Conservation (phyloP, 2,797 vertebrate genomes). For the Sylvia borin region DNA sequence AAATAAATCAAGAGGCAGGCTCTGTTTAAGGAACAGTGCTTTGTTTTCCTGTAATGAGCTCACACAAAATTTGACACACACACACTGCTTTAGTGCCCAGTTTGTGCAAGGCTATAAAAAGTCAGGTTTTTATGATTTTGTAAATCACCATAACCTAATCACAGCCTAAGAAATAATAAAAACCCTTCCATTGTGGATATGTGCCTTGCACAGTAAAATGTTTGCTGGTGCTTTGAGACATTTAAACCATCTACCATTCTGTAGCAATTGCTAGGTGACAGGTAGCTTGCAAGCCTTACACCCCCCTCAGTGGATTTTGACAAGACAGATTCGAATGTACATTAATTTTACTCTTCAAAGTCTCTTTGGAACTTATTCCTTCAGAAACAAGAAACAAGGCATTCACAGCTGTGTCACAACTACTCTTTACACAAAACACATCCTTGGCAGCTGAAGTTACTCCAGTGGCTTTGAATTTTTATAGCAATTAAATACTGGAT, state of each 20-base stretch:
- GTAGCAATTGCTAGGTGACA: background rate
- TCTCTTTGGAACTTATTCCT: background rate
- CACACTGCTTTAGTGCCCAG: background rate
- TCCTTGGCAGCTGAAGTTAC: background rate
- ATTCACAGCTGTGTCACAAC: background rate
- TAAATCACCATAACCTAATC: background rate
- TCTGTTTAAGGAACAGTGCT: background rate
- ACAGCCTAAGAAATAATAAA: background rate
- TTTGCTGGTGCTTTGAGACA: background rate
- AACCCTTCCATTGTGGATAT: background rate
- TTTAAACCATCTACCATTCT: background rate
- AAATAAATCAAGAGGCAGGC: constrained; percentile 9
- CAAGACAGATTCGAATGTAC: background rate
- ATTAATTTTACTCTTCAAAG: background rate
- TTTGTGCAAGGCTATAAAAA: background rate
- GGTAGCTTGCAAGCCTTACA: background rate
- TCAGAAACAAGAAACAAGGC: background rate
- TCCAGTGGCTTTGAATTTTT: background rate
- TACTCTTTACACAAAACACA: background rate
- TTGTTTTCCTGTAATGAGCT: background rate
- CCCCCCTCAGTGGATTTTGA: background rate
- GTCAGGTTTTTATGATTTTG: background rate
- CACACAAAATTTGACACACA: background rate
- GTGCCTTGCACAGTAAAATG: background rate
- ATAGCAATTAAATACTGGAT: background rate